Percentiles rank a stretch among this genome's conserved stretches.
These are phyloP conservation scores for Martes martes DNA, from an alignment of 2,113 vertebrate species.

Conservation along the genomic window DNA sequence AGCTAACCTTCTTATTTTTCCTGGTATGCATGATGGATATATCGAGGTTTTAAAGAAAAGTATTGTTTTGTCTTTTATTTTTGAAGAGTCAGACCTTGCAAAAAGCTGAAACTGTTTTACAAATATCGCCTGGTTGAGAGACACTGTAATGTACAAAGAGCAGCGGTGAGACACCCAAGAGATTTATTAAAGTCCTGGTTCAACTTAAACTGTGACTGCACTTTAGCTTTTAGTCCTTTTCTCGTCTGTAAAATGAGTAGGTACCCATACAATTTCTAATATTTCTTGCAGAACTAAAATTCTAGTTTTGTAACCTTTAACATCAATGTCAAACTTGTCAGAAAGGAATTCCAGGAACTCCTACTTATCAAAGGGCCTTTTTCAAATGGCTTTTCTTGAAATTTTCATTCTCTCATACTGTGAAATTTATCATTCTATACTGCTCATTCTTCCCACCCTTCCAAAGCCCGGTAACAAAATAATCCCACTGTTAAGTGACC, in stretches of 20 bases:
- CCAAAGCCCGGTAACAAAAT: not conserved
- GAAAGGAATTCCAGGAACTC: conserved; percentile 18
- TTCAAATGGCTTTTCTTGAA: conserved; percentile 6
- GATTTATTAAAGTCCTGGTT: not conserved
- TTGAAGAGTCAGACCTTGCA: not conserved
- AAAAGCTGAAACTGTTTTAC: conserved; percentile 19
- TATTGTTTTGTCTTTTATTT: conserved; percentile 26
- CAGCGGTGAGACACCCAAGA: not conserved
- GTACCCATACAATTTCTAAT: not conserved
- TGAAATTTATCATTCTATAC: not conserved
- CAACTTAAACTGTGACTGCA: not conserved
- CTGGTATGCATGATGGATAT: not conserved
- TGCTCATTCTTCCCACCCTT: not conserved
- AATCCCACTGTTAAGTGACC: not conserved
- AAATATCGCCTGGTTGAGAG: not conserved
- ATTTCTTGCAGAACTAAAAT: conserved; percentile 31
- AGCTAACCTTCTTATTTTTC: conserved; percentile 1
- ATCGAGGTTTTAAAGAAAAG: not conserved
- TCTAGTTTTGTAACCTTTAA: conserved; percentile 39
- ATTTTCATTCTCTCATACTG: not conserved
- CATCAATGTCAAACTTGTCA: conserved; percentile 15
- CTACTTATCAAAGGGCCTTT: not conserved
- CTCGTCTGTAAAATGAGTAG: not conserved
- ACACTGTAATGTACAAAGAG: not conserved
- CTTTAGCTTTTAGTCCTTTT: not conserved